These are phyloP conservation scores for Acrobasis suavella DNA, from an alignment of 2,888 invertebrate genomes.

Conservation along the genomic window DNA sequence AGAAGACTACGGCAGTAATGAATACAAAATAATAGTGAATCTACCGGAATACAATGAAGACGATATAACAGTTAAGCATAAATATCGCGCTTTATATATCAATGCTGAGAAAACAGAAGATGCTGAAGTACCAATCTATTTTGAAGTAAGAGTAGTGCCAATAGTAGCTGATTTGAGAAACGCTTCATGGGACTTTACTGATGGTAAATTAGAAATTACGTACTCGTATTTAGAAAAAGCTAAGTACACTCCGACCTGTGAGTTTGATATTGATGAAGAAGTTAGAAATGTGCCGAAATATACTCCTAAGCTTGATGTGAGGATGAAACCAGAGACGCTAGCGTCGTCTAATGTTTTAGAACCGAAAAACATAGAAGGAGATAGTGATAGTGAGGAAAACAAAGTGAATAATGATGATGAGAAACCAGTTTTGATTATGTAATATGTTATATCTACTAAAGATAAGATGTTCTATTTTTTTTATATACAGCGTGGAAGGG, in stretches of 20 bases:
- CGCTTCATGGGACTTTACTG: neutral
- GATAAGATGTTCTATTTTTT: too few relatives aligned
- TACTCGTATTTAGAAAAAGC: neutral
- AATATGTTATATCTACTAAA: too few relatives aligned
- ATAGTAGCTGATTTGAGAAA: neutral
- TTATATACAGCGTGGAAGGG: too few relatives aligned
- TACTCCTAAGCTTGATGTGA: neutral
- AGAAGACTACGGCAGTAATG: slow-evolving; percentile 21
- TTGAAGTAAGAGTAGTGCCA: slow-evolving; percentile 5
- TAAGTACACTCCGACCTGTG: neutral
- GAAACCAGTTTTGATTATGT: too few relatives aligned
- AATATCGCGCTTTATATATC: slow-evolving; percentile 27
- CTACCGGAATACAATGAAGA: slow-evolving; percentile 23
- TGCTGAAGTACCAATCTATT: neutral
- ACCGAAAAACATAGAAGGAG: too few relatives aligned
- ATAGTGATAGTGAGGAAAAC: too few relatives aligned
- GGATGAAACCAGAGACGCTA: neutral
- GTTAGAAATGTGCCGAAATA: neutral
- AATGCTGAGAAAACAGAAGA: slow-evolving; percentile 20
- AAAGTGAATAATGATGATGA: too few relatives aligned
- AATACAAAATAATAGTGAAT: slow-evolving; percentile 22
- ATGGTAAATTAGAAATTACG: slow-evolving; percentile 2
- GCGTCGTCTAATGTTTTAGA: too few relatives aligned
- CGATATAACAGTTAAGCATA: slow-evolving; percentile 26
- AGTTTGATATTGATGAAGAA: slow-evolving; percentile 3